These are phyloP conservation scores for Porites rus DNA, from an alignment of 92 coral and sea anemone species.

Conservation along the genomic window DNA sequence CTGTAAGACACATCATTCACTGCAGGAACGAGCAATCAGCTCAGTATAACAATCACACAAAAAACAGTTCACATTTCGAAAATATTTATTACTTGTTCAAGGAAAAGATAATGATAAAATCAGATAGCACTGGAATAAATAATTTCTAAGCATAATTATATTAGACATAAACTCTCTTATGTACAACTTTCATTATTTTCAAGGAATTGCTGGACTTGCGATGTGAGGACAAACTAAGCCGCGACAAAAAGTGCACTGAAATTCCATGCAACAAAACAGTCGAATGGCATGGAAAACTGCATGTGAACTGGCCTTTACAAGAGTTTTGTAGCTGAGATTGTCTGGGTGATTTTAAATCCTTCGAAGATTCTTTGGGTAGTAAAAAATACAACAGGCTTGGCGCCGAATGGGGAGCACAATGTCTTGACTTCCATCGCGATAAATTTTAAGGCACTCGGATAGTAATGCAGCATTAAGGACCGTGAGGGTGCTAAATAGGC, in stretches of 20 bases:
- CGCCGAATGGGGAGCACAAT: neutral
- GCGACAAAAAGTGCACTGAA: too few species aligned
- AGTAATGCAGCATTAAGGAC: too few species aligned
- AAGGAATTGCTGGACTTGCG: neutral
- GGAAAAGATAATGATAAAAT: neutral
- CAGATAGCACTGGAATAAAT: slow-evolving; percentile 25
- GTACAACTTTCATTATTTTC: slow-evolving; percentile 10
- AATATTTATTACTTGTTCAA: slow-evolving; percentile 20
- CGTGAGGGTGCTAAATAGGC: too few species aligned
- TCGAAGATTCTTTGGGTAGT: neutral
- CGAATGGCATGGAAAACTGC: too few species aligned
- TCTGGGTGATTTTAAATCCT: neutral
- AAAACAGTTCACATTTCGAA: neutral
- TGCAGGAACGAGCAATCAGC: neutral
- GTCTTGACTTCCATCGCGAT: neutral
- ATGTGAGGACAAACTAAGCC: too few species aligned
- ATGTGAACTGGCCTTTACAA: too few species aligned
- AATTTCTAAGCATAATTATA: slow-evolving; percentile 1
- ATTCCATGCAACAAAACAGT: too few species aligned
- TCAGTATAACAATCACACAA: neutral
- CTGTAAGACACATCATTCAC: neutral
- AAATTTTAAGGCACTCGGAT: too few species aligned
- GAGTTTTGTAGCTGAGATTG: too few species aligned
- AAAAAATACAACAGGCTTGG: neutral
- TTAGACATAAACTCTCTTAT: slow-evolving; percentile 12